Conservation (phyloP, 2,113 vertebrate species). For the Zosterops japonicus region DNA sequence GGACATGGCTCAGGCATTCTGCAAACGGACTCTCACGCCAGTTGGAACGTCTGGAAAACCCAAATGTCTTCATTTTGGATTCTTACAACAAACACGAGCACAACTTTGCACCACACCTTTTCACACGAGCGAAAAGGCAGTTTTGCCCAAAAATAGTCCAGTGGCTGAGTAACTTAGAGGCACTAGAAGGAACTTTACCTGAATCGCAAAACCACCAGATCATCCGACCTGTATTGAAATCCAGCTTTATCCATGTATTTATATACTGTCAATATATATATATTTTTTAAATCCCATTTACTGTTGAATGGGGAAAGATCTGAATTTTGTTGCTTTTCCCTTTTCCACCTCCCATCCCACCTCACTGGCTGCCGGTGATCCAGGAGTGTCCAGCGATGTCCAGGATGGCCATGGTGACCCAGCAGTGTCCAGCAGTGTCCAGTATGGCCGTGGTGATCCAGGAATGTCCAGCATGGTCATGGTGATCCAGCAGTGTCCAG, state of each 20-base stretch:
- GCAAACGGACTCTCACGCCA: not conserved
- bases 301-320: conserved; percentile 7
- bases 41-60: not conserved
- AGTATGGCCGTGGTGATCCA: not conserved
- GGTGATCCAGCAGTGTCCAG: not conserved
- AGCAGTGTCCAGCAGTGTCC: not conserved
- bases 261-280: conserved; percentile 10
- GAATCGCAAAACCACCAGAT: not conserved
- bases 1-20: not conserved
- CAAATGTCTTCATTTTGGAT: not conserved
- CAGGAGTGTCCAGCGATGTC: not conserved
- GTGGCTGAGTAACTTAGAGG: not conserved
- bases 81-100: conserved; percentile 50
- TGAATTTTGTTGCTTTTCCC: conserved; percentile 18
- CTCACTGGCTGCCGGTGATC: not conserved
- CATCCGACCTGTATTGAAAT: not conserved
- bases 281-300: conserved; percentile 56
- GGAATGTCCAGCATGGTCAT: not conserved
- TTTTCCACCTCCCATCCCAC: not conserved
- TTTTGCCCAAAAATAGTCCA: not conserved
- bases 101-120: conserved; percentile 63
- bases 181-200: conserved; percentile 4
- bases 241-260: conserved; percentile 62
- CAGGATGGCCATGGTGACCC: too few relatives aligned
- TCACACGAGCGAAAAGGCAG: not conserved